phyloP scores from a whole-genome alignment of 1,140 invertebrate species.

The Pollicipes pollicipes region DNA sequence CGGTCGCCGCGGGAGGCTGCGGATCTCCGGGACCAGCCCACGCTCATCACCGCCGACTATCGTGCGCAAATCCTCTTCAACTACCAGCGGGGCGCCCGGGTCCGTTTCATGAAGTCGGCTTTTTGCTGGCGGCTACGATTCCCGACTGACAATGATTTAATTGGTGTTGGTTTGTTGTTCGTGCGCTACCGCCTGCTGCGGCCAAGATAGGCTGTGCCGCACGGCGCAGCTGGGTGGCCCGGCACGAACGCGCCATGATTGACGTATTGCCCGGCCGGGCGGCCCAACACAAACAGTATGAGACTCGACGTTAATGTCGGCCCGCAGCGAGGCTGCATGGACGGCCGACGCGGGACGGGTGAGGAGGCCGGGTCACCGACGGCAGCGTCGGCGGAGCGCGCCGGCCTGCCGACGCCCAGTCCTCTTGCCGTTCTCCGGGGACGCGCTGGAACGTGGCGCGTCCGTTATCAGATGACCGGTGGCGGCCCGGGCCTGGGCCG shows the following conservation, averaged over 20 bases:
- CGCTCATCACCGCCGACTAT: too few relatives aligned
- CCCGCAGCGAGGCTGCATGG: background rate
- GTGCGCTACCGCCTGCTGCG: background rate
- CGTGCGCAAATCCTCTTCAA: background rate
- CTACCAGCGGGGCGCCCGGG: too few relatives aligned
- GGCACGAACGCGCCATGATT: background rate
- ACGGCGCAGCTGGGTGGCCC: background rate
- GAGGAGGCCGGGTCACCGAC: background rate
- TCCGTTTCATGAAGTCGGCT: background rate
- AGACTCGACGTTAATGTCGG: background rate
- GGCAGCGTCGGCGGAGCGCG: too few relatives aligned
- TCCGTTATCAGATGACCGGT: background rate
- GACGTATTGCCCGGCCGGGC: background rate
- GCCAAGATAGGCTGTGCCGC: background rate
- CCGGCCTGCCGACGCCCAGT: background rate
- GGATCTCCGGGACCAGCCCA: too few relatives aligned
- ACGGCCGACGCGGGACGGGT: background rate
- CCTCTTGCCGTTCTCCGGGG: background rate
- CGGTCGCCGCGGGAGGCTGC: too few relatives aligned
- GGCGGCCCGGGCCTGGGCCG: too few relatives aligned
- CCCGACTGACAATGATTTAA: background rate
- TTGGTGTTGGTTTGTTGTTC: background rate
- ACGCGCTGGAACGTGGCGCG: background rate
- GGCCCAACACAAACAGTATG: background rate
- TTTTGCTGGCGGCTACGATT: background rate